A percentile compares a stretch with the other conserved stretches of the same genome.
Conservation (phyloP, 1,140 invertebrate species). For the Dufourea novaeangliae region DNA sequence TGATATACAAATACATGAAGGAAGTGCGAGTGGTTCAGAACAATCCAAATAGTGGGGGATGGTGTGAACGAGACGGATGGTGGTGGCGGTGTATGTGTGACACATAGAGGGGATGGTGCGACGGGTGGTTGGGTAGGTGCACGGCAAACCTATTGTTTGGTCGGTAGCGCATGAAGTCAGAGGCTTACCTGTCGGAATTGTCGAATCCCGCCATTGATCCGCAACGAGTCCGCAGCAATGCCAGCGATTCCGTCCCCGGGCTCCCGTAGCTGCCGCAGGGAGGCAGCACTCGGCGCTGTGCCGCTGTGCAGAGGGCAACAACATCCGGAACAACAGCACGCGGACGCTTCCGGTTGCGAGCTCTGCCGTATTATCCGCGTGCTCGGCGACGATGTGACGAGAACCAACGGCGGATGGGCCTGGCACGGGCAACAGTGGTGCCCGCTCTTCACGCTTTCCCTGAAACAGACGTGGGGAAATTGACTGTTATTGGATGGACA, state of each 20-base stretch:
- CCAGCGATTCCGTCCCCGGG: constrained; percentile 94
- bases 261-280: constrained; percentile 91
- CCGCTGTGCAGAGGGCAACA: constrained; percentile 80
- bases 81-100: not conserved
- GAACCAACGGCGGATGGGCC: constrained; percentile 84
- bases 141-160: constrained; percentile 12
- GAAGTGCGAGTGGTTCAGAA: not conserved
- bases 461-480: constrained; percentile 50
- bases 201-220: constrained; percentile 97
- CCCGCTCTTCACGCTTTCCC: constrained; percentile 80
- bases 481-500: not conserved
- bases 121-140: not conserved
- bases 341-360: constrained; percentile 92
- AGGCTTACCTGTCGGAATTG: constrained; percentile 96
- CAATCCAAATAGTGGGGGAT: constrained; percentile 1
- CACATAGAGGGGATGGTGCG: too few species aligned
- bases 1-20: constrained; percentile 14
- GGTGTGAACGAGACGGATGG: not conserved
- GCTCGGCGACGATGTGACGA: constrained; percentile 87
- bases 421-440: constrained; percentile 84
- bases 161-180: not conserved
- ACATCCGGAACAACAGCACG: constrained; percentile 85
- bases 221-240: constrained; percentile 97
- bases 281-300: constrained; percentile 86
- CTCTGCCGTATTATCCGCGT: constrained; percentile 93